Evolutionary conservation across 1,140 invertebrate species (phyloP).

Genomic region (Cotesia glomerata): DNA sequence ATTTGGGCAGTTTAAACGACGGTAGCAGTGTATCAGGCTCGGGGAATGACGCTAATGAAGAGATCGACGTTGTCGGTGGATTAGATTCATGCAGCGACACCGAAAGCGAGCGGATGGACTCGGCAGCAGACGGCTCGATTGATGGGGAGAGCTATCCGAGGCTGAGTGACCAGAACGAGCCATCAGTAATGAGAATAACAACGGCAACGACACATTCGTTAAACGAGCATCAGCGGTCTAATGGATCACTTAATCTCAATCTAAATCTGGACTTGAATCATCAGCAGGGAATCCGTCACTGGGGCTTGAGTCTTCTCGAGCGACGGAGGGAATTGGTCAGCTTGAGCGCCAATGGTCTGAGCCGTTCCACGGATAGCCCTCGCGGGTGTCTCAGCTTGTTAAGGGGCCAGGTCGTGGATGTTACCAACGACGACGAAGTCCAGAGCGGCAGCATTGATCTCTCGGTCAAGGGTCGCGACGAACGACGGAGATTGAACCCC

Average conservation of each 20-base stretch:
- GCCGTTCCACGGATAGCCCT: conserved; percentile 13
- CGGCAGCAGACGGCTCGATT: conserved; percentile 69
- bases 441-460: conserved; percentile 60
- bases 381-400: neutral
- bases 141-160: conserved; percentile 60
- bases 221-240: conserved; percentile 45
- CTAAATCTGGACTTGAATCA: conserved; percentile 51
- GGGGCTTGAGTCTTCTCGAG: conserved; percentile 57
- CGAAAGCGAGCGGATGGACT: conserved; percentile 68
- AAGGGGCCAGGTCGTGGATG: conserved; percentile 24
- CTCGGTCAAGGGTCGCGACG: conserved; percentile 62
- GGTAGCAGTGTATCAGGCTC: conserved; percentile 72
- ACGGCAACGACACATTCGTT: conserved; percentile 38
- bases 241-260: conserved; percentile 34
- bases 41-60: conserved; percentile 74
- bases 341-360: conserved; percentile 34
- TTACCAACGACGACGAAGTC: conserved; percentile 54
- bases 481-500: conserved; percentile 73
- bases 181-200: conserved; percentile 47
- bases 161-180: conserved; percentile 26
- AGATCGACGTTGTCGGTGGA: conserved; percentile 79
- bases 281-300: conserved; percentile 59
- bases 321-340: conserved; percentile 54
- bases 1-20: conserved; percentile 66
- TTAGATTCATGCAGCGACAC: conserved; percentile 66